Base-by-base conservation (phyloP, 1,140 invertebrate genomes). In the Zophobas atratus region DNA sequence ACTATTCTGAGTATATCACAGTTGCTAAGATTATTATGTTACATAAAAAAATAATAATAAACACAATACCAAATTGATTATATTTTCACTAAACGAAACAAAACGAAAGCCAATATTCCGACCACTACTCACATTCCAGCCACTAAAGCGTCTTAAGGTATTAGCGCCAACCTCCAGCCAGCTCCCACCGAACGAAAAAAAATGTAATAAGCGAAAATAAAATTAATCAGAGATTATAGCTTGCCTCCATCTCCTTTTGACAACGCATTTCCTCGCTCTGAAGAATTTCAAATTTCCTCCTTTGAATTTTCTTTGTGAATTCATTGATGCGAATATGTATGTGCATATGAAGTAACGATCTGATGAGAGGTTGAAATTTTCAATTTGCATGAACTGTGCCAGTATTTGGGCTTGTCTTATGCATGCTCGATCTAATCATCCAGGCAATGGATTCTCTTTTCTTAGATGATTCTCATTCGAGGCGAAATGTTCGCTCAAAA, bases 321-420 rank as follows among this genome's bases (percentile, higher is more conserved):
- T 71, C 53, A 76, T 76, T 63, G 74, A 80, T 70, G 79, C 36
- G 63, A 75, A 78, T 73, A 77, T 80, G 72, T 78, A 80, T 80
- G 79, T 78, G 79, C 79, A 80, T 80, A 78, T 77, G 74, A 78
- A 80, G 77, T 75, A 80, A 76, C 77, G 77, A 77, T 48, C 79
- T 78, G 79, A 78, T 80, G 79, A 78, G 71, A 77, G 75, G 79
- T 76, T 70, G 70, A 75, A 74, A 78, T 71, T 72, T 80, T 77
- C 77, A 80, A 80, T 80, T 78, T 80, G 53, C 57, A 70, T 60
- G 77, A 78, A 78, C 76, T 75, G 70, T 77, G 72, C 72, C 48
- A 39, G 75, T 75, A 43, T 55, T 55, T 75, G 76, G 53, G 57
- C 57, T 56, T 72, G 70, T 75, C 74, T 75, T 75, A 49, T 75